Conservation (phyloP, 2,113 vertebrate species). For the Aythya baeri region DNA sequence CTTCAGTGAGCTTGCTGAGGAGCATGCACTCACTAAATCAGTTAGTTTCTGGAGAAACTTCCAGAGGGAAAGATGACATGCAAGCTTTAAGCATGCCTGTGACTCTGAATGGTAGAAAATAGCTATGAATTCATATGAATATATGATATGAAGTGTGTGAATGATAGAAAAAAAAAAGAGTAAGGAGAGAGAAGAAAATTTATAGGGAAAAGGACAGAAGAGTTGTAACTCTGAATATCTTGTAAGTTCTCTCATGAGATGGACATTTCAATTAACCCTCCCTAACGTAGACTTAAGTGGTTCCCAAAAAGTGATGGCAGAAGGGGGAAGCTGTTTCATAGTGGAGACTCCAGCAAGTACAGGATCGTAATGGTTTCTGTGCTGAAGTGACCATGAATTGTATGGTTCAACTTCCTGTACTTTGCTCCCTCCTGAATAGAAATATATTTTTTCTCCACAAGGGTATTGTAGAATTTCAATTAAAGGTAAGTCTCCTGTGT, state of each 20-base stretch:
- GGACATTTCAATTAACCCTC: neutral
- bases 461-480: neutral
- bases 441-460: neutral
- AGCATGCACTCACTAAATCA: neutral
- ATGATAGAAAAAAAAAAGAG: too few relatives aligned
- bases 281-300: neutral
- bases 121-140: too few relatives aligned
- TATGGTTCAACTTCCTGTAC: neutral
- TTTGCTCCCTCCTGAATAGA: neutral
- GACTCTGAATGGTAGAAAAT: neutral
- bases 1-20: neutral
- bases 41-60: neutral
- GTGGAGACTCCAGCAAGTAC: neutral
- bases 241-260: neutral
- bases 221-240: neutral
- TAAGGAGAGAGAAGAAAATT: neutral
- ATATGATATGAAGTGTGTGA: neutral
- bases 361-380: neutral
- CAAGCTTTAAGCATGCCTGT: neutral
- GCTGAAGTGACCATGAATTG: neutral
- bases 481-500: neutral
- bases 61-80: neutral
- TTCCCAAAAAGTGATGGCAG: neutral
- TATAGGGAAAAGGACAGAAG: neutral
- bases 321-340: neutral